Conservation (phyloP, 2,888 invertebrate genomes). For the Tenthredo amoena region DNA sequence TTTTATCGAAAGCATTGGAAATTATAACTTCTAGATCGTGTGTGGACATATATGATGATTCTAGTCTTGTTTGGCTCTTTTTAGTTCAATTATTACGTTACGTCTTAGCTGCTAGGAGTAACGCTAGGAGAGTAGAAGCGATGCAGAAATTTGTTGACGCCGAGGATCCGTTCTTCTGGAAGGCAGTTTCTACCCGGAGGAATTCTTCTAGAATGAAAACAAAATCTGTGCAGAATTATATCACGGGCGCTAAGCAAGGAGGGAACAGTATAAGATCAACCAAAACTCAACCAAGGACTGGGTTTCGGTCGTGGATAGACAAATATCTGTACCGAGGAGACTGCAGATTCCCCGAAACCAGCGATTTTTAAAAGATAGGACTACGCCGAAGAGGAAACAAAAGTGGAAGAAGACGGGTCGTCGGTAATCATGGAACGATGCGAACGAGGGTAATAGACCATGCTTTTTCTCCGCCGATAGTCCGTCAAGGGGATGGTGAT, state of each 20-base stretch:
- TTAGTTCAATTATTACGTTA: neutral
- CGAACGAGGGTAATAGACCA: conserved; percentile 65
- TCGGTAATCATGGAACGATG: conserved; percentile 1
- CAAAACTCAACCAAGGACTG: neutral
- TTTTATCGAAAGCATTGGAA: neutral
- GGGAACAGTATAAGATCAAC: neutral
- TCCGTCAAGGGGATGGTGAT: conserved; percentile 65
- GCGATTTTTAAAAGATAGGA: neutral
- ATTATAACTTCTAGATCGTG: neutral
- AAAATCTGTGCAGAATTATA: neutral
- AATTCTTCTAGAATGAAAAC: conserved; percentile 15
- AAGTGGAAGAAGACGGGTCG: neutral
- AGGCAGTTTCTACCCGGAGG: conserved; percentile 9
- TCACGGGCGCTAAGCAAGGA: neutral
- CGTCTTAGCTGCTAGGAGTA: neutral
- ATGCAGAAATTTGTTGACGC: neutral
- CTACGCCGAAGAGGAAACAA: neutral
- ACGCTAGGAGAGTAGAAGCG: neutral
- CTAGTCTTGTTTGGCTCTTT: neutral
- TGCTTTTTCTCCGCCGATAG: conserved; percentile 64
- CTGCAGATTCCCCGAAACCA: neutral
- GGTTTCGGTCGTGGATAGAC: neutral
- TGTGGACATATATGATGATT: no score
- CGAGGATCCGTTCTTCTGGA: conserved; percentile 22
- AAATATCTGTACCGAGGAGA: neutral